A percentile compares a stretch with the other conserved stretches of the same genome.
Conservation (phyloP, 2,113 vertebrate genomes). For the Embiotoca jacksoni region DNA sequence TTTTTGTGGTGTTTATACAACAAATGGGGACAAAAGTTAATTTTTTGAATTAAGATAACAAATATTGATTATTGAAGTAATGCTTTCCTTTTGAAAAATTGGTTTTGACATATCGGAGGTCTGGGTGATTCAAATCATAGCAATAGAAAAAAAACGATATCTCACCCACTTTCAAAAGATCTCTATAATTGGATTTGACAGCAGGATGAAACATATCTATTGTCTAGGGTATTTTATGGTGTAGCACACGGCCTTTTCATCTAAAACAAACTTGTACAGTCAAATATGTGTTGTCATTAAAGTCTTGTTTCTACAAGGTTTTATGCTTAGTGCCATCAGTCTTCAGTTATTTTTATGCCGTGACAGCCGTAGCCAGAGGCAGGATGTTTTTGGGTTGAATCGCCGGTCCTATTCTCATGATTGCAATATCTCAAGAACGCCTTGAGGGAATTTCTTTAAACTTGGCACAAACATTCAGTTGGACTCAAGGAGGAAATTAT, state of each 20-base stretch:
- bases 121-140: background rate
- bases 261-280: background rate
- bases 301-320: background rate
- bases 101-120: slow-evolving; percentile 6
- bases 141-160: background rate
- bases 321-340: background rate
- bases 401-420: too few species aligned
- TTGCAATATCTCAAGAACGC: too few species aligned
- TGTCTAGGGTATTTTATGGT: slow-evolving; percentile 16
- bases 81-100: too few species aligned
- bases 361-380: too few species aligned
- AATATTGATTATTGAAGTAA: too few species aligned
- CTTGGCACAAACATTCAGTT: too few species aligned
- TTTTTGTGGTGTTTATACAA: too few species aligned
- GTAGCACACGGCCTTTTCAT: slow-evolving; percentile 1
- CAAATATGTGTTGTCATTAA: background rate
- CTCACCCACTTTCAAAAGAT: background rate
- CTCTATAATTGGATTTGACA: slow-evolving; percentile 21
- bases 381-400: too few species aligned
- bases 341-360: background rate
- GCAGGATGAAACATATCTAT: background rate
- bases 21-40: too few species aligned
- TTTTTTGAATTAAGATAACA: too few species aligned
- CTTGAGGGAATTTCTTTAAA: too few species aligned
- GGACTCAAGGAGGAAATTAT: too few species aligned